phyloP scores from a whole-genome alignment of 2,888 invertebrate genomes.

The Drosophila buzzatii region DNA sequence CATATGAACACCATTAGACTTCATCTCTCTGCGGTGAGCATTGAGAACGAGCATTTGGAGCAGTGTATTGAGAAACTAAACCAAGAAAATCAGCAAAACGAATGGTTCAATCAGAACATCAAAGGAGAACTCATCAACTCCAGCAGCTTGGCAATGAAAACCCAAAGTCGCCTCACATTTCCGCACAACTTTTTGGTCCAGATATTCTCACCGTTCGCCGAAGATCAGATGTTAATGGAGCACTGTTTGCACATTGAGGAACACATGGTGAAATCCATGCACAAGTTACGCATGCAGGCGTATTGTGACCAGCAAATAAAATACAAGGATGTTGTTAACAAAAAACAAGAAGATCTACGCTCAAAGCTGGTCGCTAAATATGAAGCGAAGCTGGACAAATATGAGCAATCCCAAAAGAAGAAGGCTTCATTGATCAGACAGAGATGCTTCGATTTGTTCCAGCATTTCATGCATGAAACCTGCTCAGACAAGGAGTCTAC shows the following conservation, averaged over 20 bases:
- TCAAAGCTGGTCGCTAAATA: slow-evolving; percentile 45
- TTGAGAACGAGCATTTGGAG: slow-evolving; percentile 35
- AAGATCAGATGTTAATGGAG: slow-evolving; percentile 39
- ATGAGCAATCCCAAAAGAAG: slow-evolving; percentile 5
- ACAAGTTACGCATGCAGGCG: slow-evolving; percentile 2
- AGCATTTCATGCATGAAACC: slow-evolving; percentile 16
- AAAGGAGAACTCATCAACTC: slow-evolving; percentile 34
- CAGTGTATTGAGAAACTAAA: not conserved
- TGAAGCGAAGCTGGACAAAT: slow-evolving; percentile 15
- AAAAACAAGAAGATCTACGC: slow-evolving; percentile 28
- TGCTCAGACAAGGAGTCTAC: not conserved
- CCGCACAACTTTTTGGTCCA: slow-evolving; percentile 43
- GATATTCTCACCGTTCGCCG: slow-evolving; percentile 39
- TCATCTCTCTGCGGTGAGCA: slow-evolving; percentile 38
- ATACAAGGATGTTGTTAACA: slow-evolving; percentile 6
- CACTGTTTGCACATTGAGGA: slow-evolving; percentile 39
- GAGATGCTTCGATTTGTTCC: slow-evolving; percentile 52
- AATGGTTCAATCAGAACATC: slow-evolving; percentile 18
- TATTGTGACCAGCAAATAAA: slow-evolving; percentile 8
- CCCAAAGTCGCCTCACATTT: slow-evolving; percentile 35
- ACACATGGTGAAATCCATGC: slow-evolving; percentile 35
- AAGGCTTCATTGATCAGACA: slow-evolving; percentile 17
- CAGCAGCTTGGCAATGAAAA: slow-evolving; percentile 28
- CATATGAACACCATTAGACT: slow-evolving; percentile 39
- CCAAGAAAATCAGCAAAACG: slow-evolving; percentile 6